Conservation (phyloP, 1,140 invertebrate genomes). For the Bombus waltoni region DNA sequence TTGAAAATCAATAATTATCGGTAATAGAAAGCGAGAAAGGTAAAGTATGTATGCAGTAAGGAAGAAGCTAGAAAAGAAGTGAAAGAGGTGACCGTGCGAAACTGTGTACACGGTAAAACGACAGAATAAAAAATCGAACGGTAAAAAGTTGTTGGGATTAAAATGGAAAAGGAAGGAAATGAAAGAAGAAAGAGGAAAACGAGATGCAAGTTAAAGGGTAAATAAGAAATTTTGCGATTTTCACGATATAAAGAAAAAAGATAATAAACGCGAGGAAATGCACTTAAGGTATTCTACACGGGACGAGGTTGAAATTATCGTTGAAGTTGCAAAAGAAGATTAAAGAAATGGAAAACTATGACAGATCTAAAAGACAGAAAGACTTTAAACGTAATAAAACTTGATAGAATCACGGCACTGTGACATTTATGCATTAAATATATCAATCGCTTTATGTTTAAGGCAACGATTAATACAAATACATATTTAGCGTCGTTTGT, state of each 20-base stretch:
- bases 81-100: not conserved
- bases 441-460: not conserved
- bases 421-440: not conserved
- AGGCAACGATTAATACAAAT: not conserved
- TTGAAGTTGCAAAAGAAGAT: not conserved
- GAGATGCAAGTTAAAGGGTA: not conserved
- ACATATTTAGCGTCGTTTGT: not conserved
- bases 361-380: not conserved
- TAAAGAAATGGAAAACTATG: not conserved
- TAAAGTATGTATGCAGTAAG: not conserved
- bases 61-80: not conserved
- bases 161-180: conserved; percentile 26
- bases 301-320: not conserved
- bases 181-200: not conserved
- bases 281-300: not conserved
- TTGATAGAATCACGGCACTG: not conserved
- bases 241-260: not conserved
- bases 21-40: too few relatives aligned
- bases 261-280: not conserved
- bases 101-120: not conserved
- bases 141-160: not conserved
- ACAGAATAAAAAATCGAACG: not conserved
- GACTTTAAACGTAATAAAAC: not conserved
- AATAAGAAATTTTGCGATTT: conserved; percentile 1
- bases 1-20: not conserved